Base-by-base conservation (phyloP, 2,113 vertebrate genomes). In the Urocolius indicus region DNA sequence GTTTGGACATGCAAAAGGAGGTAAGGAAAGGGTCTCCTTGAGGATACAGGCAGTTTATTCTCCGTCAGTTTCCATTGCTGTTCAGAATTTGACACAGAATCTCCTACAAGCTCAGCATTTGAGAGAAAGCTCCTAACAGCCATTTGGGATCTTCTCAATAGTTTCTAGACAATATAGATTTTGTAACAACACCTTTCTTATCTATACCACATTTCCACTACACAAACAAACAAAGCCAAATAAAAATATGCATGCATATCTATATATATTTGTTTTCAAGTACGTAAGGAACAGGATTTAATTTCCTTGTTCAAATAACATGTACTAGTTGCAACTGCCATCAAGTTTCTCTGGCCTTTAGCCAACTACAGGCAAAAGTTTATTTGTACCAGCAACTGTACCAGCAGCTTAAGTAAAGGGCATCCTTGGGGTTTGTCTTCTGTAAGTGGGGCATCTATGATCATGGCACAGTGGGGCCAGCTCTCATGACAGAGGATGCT, bases 381-480 rank as follows among this genome's bases (percentile, higher is more conserved):
- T 73, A 93, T 94, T 89, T 93, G 84, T 94, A 88, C 57, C 77
- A 93, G 87, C 68, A 41, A 89, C 34, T 43, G 46, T n/a, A n/a
- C n/a, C 65, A 76, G 59, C 46, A 54, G 67, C 46, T 36, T 34
- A 84, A 93, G 82, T 55, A 71, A 96, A 86, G 67, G 68, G 36
- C 16, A 79, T 89, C 67, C 62, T 61, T 90, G 74, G 57, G 48
- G 17, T 72, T 43, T 76, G 75, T 69, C 57, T 87, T 57, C 74
- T 90, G 80, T 67, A 90, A 94, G 67, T 62, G 34, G 69, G 76
- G 68, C 45, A 36, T 13, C 75, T 32, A 14, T 34, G 69, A 57
- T 62, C 71, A 66, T 6, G 4, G 82, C 69, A 38, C 32, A 74
- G 66, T 5, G 2, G 78, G 59, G 76, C 52, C 3, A 21, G 30